Conservation (phyloP, 2,888 invertebrate genomes). For the Rotaria magnacalcarata region DNA sequence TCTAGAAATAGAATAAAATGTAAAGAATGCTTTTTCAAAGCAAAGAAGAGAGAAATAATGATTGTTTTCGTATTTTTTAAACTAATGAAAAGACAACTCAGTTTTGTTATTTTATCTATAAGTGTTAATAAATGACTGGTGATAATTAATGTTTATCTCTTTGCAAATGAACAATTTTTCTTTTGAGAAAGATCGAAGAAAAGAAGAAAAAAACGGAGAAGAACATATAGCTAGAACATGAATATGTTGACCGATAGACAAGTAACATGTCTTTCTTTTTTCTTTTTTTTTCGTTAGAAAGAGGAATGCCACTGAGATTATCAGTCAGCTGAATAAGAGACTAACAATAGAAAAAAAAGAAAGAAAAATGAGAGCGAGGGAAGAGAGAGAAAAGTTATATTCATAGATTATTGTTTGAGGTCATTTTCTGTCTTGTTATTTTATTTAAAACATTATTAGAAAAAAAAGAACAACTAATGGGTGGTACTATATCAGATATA, state of each 20-base stretch:
- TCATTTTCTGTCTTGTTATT: background rate
- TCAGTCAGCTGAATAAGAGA: background rate
- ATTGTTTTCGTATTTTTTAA: too few relatives aligned
- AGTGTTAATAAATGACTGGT: too few relatives aligned
- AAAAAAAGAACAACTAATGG: background rate
- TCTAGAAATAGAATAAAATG: too few relatives aligned
- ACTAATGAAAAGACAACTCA: too few relatives aligned
- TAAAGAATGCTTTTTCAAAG: too few relatives aligned
- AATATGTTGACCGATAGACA: background rate
- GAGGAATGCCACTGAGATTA: constrained; percentile 19
- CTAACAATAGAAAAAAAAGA: background rate
- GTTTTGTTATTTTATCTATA: too few relatives aligned
- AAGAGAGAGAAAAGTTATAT: background rate
- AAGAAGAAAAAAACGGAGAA: background rate
- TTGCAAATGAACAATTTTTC: too few relatives aligned
- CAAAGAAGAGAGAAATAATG: too few relatives aligned
- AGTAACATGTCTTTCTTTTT: background rate
- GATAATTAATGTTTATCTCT: too few relatives aligned
- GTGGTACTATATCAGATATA: constrained; percentile 5
- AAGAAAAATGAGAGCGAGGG: background rate
- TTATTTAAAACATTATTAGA: too few relatives aligned
- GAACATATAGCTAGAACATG: background rate
- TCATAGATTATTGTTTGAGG: background rate
- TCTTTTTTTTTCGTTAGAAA: background rate
- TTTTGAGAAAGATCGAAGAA: background rate